These are phyloP conservation scores for Anthrax anthrax DNA, from an alignment of 2,888 invertebrate species.

Conservation along the genomic window DNA sequence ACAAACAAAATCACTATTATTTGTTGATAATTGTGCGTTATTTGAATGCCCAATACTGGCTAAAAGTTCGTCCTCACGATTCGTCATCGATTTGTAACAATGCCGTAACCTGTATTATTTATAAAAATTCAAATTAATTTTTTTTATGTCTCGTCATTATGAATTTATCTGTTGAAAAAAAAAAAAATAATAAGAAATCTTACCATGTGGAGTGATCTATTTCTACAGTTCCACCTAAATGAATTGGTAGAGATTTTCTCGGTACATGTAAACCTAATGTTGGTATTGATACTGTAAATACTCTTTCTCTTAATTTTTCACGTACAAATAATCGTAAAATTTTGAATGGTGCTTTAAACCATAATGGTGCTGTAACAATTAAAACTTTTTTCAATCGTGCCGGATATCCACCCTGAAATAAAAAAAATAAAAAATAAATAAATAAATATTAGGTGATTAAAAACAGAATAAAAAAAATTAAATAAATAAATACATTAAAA, in stretches of 20 bases:
- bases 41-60: conserved; percentile 33
- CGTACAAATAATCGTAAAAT: conserved; percentile 87
- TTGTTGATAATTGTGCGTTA: conserved; percentile 13
- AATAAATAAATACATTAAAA: too few relatives aligned
- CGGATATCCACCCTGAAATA: conserved; percentile 81
- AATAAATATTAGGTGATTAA: too few relatives aligned
- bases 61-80: conserved; percentile 43
- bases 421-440: conserved; percentile 6
- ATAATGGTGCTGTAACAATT: conserved; percentile 92
- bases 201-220: conserved; percentile 87
- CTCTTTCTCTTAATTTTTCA: conserved; percentile 89
- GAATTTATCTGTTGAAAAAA: too few relatives aligned
- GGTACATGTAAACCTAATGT: conserved; percentile 85
- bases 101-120: conserved; percentile 38
- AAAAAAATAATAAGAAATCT: conserved; percentile 8
- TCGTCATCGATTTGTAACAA: conserved; percentile 73
- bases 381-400: conserved; percentile 93
- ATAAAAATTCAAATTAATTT: not conserved
- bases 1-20: conserved; percentile 10
- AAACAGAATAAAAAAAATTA: too few relatives aligned
- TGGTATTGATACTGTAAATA: conserved; percentile 85
- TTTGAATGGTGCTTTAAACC: conserved; percentile 97
- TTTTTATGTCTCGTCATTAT: too few relatives aligned
- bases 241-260: conserved; percentile 69
- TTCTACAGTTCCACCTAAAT: conserved; percentile 75